phyloP scores from a whole-genome alignment of 2,888 invertebrate genomes.

The Neocrepidodera transversa region DNA sequence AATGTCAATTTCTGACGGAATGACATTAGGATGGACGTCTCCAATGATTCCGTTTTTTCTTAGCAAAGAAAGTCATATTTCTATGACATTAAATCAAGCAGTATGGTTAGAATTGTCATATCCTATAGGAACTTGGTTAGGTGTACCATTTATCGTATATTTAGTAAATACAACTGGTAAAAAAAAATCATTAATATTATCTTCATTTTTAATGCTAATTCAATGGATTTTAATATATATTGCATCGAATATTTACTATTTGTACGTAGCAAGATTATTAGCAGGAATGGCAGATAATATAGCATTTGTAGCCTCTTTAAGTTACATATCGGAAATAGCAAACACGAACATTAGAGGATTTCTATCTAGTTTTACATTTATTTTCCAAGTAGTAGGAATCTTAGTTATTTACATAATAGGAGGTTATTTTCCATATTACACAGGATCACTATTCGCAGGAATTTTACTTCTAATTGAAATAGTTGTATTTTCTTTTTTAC shows the following conservation, averaged over 20 bases:
- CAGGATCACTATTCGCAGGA: conserved; percentile 47
- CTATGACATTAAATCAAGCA: conserved; percentile 46
- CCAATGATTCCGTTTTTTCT: conserved; percentile 55
- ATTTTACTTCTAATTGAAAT: conserved; percentile 53
- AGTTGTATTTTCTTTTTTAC: conserved; percentile 48
- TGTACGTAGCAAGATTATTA: conserved; percentile 54
- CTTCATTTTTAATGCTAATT: conserved; percentile 51
- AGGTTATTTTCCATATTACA: conserved; percentile 47
- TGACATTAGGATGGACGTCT: conserved; percentile 59
- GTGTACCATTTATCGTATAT: conserved; percentile 54
- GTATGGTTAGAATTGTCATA: conserved; percentile 49
- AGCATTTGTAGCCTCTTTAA: conserved; percentile 58
- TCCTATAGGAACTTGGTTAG: conserved; percentile 48
- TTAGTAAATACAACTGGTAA: conserved; percentile 53
- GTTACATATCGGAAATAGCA: conserved; percentile 59
- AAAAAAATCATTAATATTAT: conserved; percentile 55
- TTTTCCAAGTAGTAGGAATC: conserved; percentile 58
- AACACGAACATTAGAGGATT: conserved; percentile 58
- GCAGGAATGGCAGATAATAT: conserved; percentile 57
- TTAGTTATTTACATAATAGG: conserved; percentile 54
- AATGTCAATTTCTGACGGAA: conserved; percentile 58
- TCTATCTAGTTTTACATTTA: conserved; percentile 55
- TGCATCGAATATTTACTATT: conserved; percentile 48
- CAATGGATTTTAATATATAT: conserved; percentile 55
- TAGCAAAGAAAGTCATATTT: conserved; percentile 49